phyloP scores from a whole-genome alignment of 2,797 vertebrate genomes.

The Aythya fuligula region DNA sequence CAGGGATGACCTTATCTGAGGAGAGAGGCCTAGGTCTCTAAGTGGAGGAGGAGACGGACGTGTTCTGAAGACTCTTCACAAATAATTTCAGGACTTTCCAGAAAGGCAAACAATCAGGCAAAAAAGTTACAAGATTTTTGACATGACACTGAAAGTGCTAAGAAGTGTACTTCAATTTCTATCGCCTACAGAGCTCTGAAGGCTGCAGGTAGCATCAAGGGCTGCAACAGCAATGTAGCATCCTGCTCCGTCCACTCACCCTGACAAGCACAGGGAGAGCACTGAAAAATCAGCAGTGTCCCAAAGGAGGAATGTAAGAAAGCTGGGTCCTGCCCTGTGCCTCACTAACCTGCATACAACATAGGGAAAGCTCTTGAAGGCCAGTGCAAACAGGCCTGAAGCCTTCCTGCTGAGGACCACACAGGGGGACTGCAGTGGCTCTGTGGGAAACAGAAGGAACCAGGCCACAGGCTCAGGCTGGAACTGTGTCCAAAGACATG shows the following conservation, averaged over 20 bases:
- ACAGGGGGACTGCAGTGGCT: not conserved
- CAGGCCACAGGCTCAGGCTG: not conserved
- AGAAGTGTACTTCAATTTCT: not conserved
- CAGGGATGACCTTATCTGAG: not conserved
- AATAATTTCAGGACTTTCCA: not conserved
- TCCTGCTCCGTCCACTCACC: not conserved
- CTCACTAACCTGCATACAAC: not conserved
- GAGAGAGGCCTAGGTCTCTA: not conserved
- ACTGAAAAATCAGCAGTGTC: not conserved
- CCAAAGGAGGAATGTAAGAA: not conserved
- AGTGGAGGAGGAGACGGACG: not conserved
- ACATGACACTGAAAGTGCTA: not conserved
- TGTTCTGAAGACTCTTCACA: not conserved
- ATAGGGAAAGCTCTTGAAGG: not conserved
- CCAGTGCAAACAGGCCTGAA: not conserved
- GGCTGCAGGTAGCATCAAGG: fast-evolving
- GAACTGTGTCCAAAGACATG: not conserved
- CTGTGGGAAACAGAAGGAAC: not conserved
- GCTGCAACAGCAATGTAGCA: not conserved
- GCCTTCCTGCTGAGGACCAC: fast-evolving
- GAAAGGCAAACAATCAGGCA: not conserved
- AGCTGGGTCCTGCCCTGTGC: not conserved
- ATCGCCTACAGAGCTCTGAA: not conserved
- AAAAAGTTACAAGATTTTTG: not conserved
- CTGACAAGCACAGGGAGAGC: not conserved